Percentiles rank a stretch among this genome's conserved stretches.
Evolutionary conservation across 1,140 invertebrate genomes (phyloP).

Genomic region (Scaptomyza hsui): DNA sequence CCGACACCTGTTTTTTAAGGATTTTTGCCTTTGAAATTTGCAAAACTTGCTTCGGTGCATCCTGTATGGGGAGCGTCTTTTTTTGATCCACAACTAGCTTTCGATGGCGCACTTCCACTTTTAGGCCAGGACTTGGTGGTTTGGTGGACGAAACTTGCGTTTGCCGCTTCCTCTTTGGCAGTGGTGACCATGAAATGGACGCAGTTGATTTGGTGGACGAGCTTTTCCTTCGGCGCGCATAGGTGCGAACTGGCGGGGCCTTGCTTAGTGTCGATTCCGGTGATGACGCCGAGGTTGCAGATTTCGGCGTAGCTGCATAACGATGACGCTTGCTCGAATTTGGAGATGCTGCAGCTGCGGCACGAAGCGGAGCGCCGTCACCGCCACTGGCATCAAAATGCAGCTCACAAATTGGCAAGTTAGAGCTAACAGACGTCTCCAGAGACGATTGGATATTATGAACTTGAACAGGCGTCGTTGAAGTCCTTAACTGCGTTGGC

Average conservation of each 20-base stretch:
- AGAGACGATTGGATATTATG: background rate
- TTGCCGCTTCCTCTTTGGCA: slow-evolving; percentile 45
- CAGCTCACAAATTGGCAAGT: background rate
- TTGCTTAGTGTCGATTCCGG: slow-evolving; percentile 14
- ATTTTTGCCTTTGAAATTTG: slow-evolving; percentile 41
- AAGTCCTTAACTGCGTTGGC: background rate
- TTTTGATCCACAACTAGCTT: slow-evolving; percentile 60
- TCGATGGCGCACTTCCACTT: slow-evolving; percentile 46
- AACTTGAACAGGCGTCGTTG: background rate
- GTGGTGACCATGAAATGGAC: slow-evolving; percentile 47
- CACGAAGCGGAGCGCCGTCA: background rate
- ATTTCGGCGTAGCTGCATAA: background rate
- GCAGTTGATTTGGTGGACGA: slow-evolving; percentile 1
- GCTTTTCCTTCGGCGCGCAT: slow-evolving; percentile 41
- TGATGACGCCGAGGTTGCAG: slow-evolving; percentile 2
- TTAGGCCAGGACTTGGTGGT: slow-evolving; percentile 46
- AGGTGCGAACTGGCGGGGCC: slow-evolving; percentile 51
- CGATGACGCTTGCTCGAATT: too few relatives aligned
- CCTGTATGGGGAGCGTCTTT: slow-evolving; percentile 21
- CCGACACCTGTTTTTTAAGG: slow-evolving; percentile 43
- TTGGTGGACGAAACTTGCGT: slow-evolving; percentile 47
- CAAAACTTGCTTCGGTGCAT: background rate
- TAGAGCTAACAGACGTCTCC: background rate
- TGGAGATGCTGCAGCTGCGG: background rate
- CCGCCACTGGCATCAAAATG: background rate